A percentile compares a stretch with the other conserved stretches of the same genome.
These are phyloP conservation scores for Anolis sagrei DNA, from an alignment of 2,113 vertebrate genomes.

Conservation along the genomic window DNA sequence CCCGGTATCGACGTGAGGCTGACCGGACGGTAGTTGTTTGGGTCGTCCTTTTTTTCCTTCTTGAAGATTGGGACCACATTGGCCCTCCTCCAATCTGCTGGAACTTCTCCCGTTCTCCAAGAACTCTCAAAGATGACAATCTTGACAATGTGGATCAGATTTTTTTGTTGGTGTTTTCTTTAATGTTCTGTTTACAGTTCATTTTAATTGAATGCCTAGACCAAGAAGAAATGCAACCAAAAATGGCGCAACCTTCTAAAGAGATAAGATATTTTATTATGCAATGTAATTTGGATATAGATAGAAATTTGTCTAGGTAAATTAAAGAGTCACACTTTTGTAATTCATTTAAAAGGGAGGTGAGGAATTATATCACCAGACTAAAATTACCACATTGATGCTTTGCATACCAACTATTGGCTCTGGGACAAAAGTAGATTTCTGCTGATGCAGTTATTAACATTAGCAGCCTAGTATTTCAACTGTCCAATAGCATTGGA, in stretches of 20 bases:
- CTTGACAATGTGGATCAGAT: not conserved
- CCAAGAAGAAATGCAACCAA: not conserved
- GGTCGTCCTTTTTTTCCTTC: no score
- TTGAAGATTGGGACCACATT: no score
- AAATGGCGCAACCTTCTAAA: not conserved
- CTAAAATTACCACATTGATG: not conserved
- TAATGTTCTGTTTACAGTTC: not conserved
- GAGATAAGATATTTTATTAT: slow-evolving; percentile 10
- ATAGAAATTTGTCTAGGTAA: not conserved
- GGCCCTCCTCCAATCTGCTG: no score
- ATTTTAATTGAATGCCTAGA: slow-evolving; percentile 2
- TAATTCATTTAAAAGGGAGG: slow-evolving; percentile 1
- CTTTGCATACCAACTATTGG: not conserved
- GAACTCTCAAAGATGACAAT: no score
- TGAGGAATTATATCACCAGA: not conserved
- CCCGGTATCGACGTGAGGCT: no score
- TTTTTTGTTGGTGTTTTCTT: not conserved
- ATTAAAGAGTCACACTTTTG: not conserved
- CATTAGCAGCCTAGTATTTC: not conserved
- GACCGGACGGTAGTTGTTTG: no score
- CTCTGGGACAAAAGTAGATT: not conserved
- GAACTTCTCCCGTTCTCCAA: no score
- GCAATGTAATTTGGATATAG: not conserved
- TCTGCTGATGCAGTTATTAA: not conserved
- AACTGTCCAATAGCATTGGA: not conserved